Evolutionary conservation across 2,888 invertebrate genomes (phyloP).

Genomic region (Drosophila suboccidentalis): DNA sequence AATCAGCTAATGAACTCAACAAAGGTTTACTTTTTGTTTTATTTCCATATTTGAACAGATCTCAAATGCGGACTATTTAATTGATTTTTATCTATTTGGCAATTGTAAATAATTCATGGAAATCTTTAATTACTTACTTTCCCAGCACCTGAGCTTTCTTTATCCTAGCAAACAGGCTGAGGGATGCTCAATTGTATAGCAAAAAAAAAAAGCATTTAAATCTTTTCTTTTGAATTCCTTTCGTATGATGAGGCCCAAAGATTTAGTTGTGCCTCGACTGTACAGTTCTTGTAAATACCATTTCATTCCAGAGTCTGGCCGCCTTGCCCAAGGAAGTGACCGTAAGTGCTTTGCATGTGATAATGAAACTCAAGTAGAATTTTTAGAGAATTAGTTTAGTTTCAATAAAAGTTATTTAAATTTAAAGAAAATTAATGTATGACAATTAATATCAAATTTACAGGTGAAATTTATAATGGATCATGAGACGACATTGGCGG

Average conservation of each 20-base stretch:
- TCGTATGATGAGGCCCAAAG: conserved; percentile 42
- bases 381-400: conserved; percentile 16
- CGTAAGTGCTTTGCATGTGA: conserved; percentile 87
- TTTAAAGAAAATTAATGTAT: no score
- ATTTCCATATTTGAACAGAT: conserved; percentile 11
- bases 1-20: conserved; percentile 98
- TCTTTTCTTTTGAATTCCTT: conserved; percentile 37
- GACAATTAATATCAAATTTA: conserved; percentile 8
- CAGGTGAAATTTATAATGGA: conserved; percentile 98
- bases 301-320: conserved; percentile 91
- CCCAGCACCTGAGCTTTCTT: conserved; percentile 64
- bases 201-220: conserved; percentile 56
- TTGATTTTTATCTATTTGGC: conserved; percentile 55
- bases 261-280: conserved; percentile 65
- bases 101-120: conserved; percentile 67
- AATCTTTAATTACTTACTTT: conserved; percentile 52
- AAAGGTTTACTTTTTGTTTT: conserved; percentile 88
- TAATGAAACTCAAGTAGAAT: conserved; percentile 35
- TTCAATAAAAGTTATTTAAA: no score
- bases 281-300: conserved; percentile 85
- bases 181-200: conserved; percentile 73
- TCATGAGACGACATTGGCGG: conserved; percentile 95
- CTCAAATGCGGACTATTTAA: conserved; percentile 18
- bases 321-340: conserved; percentile 92
- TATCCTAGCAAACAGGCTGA: conserved; percentile 22